These are phyloP conservation scores for Noturus placidus DNA, from an alignment of 2,113 vertebrate genomes.

Conservation along the genomic window DNA sequence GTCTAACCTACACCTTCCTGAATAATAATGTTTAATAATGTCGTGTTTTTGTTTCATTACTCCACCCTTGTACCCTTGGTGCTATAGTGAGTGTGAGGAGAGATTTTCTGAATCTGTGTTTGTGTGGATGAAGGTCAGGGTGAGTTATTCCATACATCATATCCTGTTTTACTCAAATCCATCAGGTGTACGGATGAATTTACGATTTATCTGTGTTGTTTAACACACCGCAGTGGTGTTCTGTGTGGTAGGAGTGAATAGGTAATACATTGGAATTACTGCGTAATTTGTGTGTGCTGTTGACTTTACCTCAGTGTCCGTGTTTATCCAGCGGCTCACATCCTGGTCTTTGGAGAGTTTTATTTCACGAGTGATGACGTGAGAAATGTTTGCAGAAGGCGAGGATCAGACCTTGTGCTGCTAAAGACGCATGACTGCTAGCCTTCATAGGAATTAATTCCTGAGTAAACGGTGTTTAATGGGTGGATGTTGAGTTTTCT, in stretches of 20 bases:
- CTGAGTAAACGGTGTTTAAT: conserved; percentile 8
- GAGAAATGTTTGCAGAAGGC: conserved; percentile 39
- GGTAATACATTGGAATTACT: neutral
- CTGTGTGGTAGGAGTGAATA: neutral
- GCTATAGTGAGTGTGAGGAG: neutral
- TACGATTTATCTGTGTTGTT: neutral
- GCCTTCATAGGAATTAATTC: neutral
- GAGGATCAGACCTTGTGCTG: neutral
- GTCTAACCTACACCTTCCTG: neutral
- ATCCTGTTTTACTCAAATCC: neutral
- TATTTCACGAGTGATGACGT: conserved; percentile 17
- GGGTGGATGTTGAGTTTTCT: neutral
- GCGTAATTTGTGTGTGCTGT: neutral
- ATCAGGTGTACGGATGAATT: neutral
- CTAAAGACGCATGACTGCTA: conserved; percentile 4
- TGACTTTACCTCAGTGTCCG: conserved; percentile 2
- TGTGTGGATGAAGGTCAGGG: neutral
- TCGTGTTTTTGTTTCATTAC: neutral
- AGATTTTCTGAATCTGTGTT: neutral
- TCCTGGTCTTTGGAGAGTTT: conserved; percentile 41
- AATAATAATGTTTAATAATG: neutral
- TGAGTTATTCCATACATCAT: neutral
- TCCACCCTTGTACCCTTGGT: neutral
- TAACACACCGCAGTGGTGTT: neutral
- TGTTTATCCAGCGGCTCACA: conserved; percentile 38